phyloP scores from a whole-genome alignment of 2,113 vertebrate genomes.

The Copsychus sechellarum region DNA sequence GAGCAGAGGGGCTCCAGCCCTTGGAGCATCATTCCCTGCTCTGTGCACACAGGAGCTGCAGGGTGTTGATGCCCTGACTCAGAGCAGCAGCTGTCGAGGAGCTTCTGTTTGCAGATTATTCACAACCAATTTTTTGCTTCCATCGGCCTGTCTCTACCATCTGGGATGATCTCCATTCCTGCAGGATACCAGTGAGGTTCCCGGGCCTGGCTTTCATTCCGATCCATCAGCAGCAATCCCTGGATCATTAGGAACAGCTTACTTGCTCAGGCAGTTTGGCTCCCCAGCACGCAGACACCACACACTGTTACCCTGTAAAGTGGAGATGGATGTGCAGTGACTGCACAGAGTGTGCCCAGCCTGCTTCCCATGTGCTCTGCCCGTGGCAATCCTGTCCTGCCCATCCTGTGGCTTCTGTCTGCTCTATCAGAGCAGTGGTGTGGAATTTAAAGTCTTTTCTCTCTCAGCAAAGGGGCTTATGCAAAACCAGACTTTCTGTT shows the following conservation, averaged over 20 bases:
- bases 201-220: not conserved
- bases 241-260: not conserved
- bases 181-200: not conserved
- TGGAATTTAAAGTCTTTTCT: not conserved
- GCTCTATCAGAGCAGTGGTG: not conserved
- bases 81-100: not conserved
- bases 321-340: not conserved
- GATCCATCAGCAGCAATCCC: not conserved
- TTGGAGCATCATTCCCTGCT: no score
- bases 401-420: not conserved
- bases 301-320: not conserved
- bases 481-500: not conserved
- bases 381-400: not conserved
- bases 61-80: not conserved
- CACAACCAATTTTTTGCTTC: not conserved
- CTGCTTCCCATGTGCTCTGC: not conserved
- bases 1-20: not conserved
- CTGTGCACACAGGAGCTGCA: not conserved
- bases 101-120: conserved; percentile 4
- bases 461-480: not conserved
- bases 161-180: not conserved
- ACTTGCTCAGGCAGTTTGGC: not conserved
- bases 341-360: not conserved
- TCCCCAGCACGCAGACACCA: not conserved
- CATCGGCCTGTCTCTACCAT: not conserved